phyloP scores from a whole-genome alignment of 2,113 vertebrate species.

The Turdus rufiventris region DNA sequence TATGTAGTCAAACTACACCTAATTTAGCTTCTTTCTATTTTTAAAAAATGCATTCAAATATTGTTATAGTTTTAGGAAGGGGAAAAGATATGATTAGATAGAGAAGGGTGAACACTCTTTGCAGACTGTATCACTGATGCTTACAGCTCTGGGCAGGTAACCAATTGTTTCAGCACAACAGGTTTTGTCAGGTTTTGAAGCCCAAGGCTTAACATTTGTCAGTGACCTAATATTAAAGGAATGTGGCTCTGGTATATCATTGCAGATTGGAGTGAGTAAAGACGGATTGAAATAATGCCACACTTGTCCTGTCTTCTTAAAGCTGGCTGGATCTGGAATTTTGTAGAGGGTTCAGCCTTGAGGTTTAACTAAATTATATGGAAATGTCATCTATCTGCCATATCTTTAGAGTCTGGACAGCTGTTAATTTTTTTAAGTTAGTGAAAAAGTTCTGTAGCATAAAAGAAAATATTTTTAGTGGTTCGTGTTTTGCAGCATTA shows the following conservation, averaged over 20 bases:
- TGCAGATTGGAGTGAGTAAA: neutral
- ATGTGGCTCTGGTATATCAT: neutral
- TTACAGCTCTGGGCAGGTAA: slow-evolving; percentile 24
- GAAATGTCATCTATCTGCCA: neutral
- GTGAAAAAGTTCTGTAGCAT: neutral
- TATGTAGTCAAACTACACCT: neutral
- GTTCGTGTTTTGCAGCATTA: neutral
- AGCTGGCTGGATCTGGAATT: neutral
- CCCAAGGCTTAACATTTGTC: slow-evolving; percentile 47
- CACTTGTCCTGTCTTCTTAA: slow-evolving; percentile 21
- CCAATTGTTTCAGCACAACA: neutral
- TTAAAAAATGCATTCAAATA: neutral
- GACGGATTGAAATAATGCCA: neutral
- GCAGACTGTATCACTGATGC: neutral
- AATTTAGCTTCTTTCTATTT: neutral
- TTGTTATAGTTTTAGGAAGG: neutral
- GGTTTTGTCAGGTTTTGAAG: slow-evolving; percentile 48
- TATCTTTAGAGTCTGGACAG: neutral
- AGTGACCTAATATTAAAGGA: slow-evolving; percentile 54
- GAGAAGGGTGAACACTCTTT: neutral
- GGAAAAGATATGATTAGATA: neutral
- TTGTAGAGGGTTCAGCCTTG: neutral
- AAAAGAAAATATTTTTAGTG: neutral
- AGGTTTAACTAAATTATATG: neutral
- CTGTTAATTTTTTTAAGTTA: neutral